Evolutionary conservation across 2,113 vertebrate genomes (phyloP).

Genomic region (Coryphaenoides rupestris): DNA sequence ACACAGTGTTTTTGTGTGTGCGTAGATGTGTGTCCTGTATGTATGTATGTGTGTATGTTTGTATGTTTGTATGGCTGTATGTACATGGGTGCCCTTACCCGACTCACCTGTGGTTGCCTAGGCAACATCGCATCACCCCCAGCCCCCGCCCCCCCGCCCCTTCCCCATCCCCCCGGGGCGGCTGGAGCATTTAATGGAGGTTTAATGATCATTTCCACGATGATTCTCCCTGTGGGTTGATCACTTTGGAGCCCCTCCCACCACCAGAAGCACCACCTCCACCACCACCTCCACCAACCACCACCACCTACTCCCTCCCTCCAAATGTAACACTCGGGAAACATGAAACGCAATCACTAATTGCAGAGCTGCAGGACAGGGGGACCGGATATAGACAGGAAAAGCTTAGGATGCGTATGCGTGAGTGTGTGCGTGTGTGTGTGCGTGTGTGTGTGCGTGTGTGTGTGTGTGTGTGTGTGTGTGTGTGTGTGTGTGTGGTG

Average conservation of each 20-base stretch:
- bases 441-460: no score
- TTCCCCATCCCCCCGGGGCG: slow-evolving; percentile 19
- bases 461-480: neutral
- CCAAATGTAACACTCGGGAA: slow-evolving; percentile 6
- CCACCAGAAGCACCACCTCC: no score
- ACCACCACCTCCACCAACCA: no score
- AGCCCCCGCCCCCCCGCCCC: neutral
- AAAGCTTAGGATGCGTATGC: no score
- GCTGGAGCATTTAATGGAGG: slow-evolving; percentile 50
- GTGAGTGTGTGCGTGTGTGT: no score
- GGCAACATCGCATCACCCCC: slow-evolving; percentile 34
- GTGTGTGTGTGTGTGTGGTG: neutral
- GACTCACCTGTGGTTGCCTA: slow-evolving; percentile 40
- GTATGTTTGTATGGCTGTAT: no score
- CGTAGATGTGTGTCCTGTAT: no score
- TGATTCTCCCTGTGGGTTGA: slow-evolving; percentile 47
- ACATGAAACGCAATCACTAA: slow-evolving; percentile 36
- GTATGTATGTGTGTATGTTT: slow-evolving; percentile 4
- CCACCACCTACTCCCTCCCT: neutral
- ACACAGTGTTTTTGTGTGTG: no score
- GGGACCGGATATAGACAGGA: neutral
- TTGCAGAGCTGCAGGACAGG: slow-evolving; percentile 47
- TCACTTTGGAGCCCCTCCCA: slow-evolving; percentile 25
- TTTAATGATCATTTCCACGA: slow-evolving; percentile 59
- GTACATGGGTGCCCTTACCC: no score